Evolutionary conservation across 2,113 vertebrate species (phyloP), one percentile per base, ranked within the genome.

Genomic region (Noturus placidus): DNA sequence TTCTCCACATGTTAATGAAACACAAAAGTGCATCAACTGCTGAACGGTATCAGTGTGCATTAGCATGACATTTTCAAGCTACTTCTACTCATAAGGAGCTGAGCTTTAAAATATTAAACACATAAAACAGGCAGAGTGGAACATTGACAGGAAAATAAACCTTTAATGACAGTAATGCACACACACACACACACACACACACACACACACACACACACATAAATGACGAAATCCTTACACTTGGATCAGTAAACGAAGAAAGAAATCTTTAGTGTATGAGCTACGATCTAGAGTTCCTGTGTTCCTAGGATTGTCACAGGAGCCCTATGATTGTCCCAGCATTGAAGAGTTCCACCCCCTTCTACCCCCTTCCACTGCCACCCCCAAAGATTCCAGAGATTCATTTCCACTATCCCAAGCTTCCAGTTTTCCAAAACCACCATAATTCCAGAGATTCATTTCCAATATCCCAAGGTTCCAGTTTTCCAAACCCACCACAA

Each of bases 61-160:
- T 83, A 83, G 81, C 81, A 30, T 83, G 59, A 83, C 14, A 20
- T 83, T 82, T 46, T n/a, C 22, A 57, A 35, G 8, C 0, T 81
- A 19, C 56, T 59, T 65, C 14, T 83, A 17, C 27, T 83, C 25
- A 46, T 1, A 6, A 63, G 35, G 11, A 38, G 3, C 33, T 20
- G 1, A 27, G 27, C 38, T n/a, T 82, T 83, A 67, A 83, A 83
- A 67, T n/a, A 83, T 83, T 65, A 82, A 82, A 83, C 63, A 67
- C 3, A 30, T 59, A 33, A 35, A 80, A 35, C n/a, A 69, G 63
- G 42, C 8, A 14, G n/a, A 54, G 82, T 50, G 82, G 63, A 84
- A 20, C 20, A 19, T 30, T 20, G 13, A 78, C 76, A 78, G 27
- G 27, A 78, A 78, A 61, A 57, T 57, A 14, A 35, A 61, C 42